Evolutionary conservation across 2,113 vertebrate genomes (phyloP).

Genomic region (Rhagologus leucostigma): DNA sequence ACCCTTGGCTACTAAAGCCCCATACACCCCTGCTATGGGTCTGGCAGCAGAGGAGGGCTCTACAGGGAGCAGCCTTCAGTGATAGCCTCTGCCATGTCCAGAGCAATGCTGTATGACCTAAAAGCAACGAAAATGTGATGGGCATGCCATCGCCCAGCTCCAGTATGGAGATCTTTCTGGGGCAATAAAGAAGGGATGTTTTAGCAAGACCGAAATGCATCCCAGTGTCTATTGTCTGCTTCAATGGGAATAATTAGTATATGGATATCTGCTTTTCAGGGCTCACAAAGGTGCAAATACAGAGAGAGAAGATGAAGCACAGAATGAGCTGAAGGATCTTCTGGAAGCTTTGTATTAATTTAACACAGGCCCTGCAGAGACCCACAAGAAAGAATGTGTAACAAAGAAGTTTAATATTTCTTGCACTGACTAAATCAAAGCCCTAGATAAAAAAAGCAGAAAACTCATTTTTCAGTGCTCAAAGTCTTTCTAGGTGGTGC

Average conservation of each 20-base stretch:
- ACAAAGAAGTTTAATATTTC: not conserved
- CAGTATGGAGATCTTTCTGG: not conserved
- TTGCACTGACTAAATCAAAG: not conserved
- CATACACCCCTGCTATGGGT: not conserved
- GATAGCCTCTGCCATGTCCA: rapidly evolving
- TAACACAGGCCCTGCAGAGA: not conserved
- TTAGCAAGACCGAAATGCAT: not conserved
- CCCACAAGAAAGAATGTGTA: not conserved
- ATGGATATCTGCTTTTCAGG: not conserved
- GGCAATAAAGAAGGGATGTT: not conserved
- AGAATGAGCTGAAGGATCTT: not conserved
- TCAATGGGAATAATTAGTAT: not conserved
- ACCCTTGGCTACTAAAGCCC: not conserved
- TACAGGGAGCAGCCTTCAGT: rapidly evolving
- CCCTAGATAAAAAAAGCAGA: not conserved
- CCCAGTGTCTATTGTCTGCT: not conserved
- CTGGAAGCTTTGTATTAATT: not conserved
- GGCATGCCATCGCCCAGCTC: not conserved
- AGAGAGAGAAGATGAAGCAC: not conserved
- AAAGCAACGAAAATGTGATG: not conserved
- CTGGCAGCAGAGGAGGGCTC: not conserved
- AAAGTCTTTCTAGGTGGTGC: not conserved
- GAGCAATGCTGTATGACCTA: not conserved
- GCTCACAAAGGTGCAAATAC: not conserved
- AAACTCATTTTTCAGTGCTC: not conserved